Evolutionary conservation across 2,888 invertebrate genomes (phyloP).

Genomic region (Arenicola marina): DNA sequence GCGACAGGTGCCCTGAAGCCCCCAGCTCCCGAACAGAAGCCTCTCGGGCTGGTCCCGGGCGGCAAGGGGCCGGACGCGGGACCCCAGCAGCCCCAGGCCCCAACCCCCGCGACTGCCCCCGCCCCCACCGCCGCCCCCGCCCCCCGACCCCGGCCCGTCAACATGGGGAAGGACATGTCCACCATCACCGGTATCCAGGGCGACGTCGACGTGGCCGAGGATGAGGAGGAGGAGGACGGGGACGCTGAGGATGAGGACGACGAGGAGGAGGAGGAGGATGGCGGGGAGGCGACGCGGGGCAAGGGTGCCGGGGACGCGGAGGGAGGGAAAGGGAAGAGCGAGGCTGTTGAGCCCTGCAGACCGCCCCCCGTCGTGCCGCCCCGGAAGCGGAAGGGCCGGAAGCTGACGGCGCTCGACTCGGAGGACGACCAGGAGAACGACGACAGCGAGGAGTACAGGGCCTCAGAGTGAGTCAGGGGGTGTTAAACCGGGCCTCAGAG

Average conservation of each 20-base stretch:
- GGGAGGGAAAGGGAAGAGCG: slow-evolving; percentile 64
- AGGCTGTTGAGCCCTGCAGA: background rate
- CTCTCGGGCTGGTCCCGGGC: too few species aligned
- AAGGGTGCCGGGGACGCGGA: slow-evolving; percentile 65
- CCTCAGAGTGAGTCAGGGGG: slow-evolving; percentile 70
- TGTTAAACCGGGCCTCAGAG: too few species aligned
- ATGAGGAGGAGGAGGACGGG: slow-evolving; percentile 68
- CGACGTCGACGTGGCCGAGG: slow-evolving; percentile 55
- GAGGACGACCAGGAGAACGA: slow-evolving; percentile 68
- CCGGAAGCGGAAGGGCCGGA: slow-evolving; percentile 9
- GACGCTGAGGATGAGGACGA: slow-evolving; percentile 70
- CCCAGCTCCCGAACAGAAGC: too few species aligned
- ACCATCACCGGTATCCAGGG: slow-evolving; percentile 68
- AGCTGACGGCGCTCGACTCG: slow-evolving; percentile 65
- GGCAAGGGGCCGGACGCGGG: background rate
- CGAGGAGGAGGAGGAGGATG: slow-evolving; percentile 65
- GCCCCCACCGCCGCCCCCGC: too few species aligned
- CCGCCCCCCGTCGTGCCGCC: slow-evolving; percentile 8
- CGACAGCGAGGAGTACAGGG: slow-evolving; percentile 88
- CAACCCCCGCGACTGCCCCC: too few species aligned
- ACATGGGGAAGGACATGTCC: slow-evolving; percentile 86
- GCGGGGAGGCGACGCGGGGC: slow-evolving; percentile 68
- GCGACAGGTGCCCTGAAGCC: too few species aligned
- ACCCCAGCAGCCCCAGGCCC: background rate
- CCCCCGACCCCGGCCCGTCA: background rate